Evolutionary conservation across 2,888 invertebrate genomes (phyloP).

Genomic region (Globia sparganii): DNA sequence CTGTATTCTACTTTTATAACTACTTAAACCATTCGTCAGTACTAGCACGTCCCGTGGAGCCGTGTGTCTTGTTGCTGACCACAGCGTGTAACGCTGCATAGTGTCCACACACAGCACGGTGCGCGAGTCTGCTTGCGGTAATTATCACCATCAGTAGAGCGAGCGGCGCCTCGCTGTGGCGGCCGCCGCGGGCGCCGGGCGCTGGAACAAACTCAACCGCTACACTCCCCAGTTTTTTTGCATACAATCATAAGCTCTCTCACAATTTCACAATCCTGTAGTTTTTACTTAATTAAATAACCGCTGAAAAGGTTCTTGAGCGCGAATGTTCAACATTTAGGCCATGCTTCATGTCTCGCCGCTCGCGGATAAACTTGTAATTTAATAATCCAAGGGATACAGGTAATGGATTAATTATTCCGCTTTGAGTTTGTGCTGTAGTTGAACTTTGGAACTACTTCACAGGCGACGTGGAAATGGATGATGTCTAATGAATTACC

Average conservation of each 20-base stretch:
- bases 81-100: neutral
- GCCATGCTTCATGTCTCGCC: conserved; percentile 28
- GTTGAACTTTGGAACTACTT: conserved; percentile 45
- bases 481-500: conserved; percentile 12
- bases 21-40: neutral
- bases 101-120: neutral
- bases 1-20: neutral
- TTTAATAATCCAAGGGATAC: conserved; percentile 52
- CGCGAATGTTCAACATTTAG: conserved; percentile 23
- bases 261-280: conserved; percentile 22
- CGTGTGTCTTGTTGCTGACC: neutral
- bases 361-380: conserved; percentile 43
- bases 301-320: conserved; percentile 28
- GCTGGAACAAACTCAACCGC: conserved; percentile 4
- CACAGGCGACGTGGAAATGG: conserved; percentile 7
- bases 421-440: conserved; percentile 24
- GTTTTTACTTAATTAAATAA: conserved; percentile 46
- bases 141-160: conserved; percentile 19
- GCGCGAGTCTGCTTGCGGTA: neutral
- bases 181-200: neutral
- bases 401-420: conserved; percentile 52
- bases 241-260: conserved; percentile 46
- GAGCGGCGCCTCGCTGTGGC: neutral
- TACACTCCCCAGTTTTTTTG: conserved; percentile 25
- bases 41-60: neutral